phyloP scores from a whole-genome alignment of 2,888 invertebrate species.

The Drosophila buzzatii region DNA sequence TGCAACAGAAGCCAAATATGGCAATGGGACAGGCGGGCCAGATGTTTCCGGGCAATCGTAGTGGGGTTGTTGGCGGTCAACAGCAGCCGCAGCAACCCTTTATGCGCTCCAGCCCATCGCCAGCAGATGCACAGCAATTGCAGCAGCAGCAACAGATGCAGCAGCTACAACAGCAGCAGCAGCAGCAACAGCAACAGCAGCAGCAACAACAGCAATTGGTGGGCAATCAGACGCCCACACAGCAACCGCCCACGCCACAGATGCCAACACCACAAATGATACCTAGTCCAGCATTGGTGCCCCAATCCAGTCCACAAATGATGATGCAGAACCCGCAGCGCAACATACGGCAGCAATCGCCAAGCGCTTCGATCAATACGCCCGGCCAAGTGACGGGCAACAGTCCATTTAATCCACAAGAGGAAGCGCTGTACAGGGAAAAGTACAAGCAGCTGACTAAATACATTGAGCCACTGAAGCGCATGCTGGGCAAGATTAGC shows the following conservation, averaged over 20 bases:
- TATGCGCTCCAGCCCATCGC: slow-evolving; percentile 89
- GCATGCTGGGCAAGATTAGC: slow-evolving; percentile 95
- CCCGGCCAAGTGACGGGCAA: slow-evolving; percentile 87
- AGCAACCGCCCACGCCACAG: slow-evolving; percentile 83
- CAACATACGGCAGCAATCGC: slow-evolving; percentile 91
- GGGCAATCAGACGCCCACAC: slow-evolving; percentile 75
- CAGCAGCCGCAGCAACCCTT: slow-evolving; percentile 89
- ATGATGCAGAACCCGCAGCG: slow-evolving; percentile 86
- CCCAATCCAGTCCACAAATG: slow-evolving; percentile 89
- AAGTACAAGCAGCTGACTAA: slow-evolving; percentile 96
- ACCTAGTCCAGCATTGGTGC: slow-evolving; percentile 89
- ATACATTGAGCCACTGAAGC: slow-evolving; percentile 95
- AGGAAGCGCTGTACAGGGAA: slow-evolving; percentile 96
- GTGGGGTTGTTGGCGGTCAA: slow-evolving; percentile 86
- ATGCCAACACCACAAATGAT: slow-evolving; percentile 88
- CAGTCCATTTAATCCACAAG: slow-evolving; percentile 89
- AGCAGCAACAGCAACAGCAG: slow-evolving; percentile 8
- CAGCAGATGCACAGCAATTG: slow-evolving; percentile 84
- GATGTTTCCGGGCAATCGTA: slow-evolving; percentile 87
- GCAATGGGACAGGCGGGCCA: slow-evolving; percentile 85
- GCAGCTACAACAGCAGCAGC: slow-evolving; percentile 80
- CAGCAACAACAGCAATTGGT: slow-evolving; percentile 81
- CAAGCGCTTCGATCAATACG: slow-evolving; percentile 93
- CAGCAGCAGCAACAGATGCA: slow-evolving; percentile 86
- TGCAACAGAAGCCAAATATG: slow-evolving; percentile 83